Conservation (phyloP, 1,140 invertebrate species). For the Drosophila mayri region DNA sequence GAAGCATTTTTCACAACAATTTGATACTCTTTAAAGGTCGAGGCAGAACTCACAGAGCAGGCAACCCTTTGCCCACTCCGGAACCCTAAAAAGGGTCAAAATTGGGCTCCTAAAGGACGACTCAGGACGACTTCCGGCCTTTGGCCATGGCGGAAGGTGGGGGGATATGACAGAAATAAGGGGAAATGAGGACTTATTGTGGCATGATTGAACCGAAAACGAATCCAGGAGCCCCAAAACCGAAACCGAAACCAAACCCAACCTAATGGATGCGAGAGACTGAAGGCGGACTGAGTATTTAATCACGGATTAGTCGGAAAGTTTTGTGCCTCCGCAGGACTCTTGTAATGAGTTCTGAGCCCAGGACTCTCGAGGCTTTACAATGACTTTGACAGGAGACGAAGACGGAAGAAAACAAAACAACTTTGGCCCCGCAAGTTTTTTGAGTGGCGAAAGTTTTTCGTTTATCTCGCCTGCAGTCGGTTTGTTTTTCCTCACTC, state of each 20-base stretch:
- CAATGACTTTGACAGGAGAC: slow-evolving; percentile 39
- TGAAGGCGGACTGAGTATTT: slow-evolving; percentile 49
- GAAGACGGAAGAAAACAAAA: slow-evolving; percentile 10
- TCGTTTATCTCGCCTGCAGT: slow-evolving; percentile 61
- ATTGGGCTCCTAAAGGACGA: slow-evolving; percentile 14
- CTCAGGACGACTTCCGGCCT: slow-evolving; percentile 29
- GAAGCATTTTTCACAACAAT: slow-evolving; percentile 8
- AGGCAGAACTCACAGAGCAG: slow-evolving; percentile 7
- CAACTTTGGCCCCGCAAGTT: slow-evolving; percentile 56
- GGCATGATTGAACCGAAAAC: slow-evolving; percentile 34
- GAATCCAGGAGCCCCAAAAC: background rate
- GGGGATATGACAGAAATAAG: slow-evolving; percentile 8
- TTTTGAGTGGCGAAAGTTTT: slow-evolving; percentile 57
- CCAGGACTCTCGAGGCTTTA: slow-evolving; percentile 49
- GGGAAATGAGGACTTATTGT: slow-evolving; percentile 20
- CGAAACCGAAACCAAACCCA: slow-evolving; percentile 1
- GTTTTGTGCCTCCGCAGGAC: slow-evolving; percentile 39
- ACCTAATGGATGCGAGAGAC: slow-evolving; percentile 13
- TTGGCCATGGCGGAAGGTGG: background rate
- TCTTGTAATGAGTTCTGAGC: slow-evolving; percentile 66
- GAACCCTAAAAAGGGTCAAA: slow-evolving; percentile 43
- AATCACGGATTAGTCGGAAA: slow-evolving; percentile 62
- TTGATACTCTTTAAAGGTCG: slow-evolving; percentile 43
- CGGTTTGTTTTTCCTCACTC: slow-evolving; percentile 16
- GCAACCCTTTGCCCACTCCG: background rate